Evolutionary conservation across 2,113 vertebrate species (phyloP).

Genomic region (Pyxicephalus adspersus): DNA sequence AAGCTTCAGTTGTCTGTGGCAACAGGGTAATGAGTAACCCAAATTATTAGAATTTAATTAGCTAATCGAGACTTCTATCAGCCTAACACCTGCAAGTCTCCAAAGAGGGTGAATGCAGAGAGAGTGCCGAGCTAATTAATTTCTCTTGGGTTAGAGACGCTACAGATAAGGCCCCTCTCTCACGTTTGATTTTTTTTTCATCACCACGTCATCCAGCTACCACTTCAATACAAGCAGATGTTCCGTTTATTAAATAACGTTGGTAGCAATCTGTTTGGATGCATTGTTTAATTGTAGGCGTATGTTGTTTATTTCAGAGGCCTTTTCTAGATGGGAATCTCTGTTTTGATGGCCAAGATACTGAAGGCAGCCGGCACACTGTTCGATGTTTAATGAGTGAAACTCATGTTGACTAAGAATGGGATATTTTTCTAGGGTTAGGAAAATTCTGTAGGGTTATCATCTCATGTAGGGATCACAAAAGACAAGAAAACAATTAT

Average conservation of each 20-base stretch:
- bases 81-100: constrained; percentile 41
- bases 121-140: constrained; percentile 43
- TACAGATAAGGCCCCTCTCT: constrained; percentile 37
- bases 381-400: neutral
- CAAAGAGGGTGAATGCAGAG: constrained; percentile 19
- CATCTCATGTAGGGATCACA: too few species aligned
- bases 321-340: constrained; percentile 11
- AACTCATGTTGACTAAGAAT: too few species aligned
- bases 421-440: too few species aligned
- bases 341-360: constrained; percentile 1
- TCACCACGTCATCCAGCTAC: constrained; percentile 24
- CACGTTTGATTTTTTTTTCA: neutral
- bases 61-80: constrained; percentile 43
- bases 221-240: constrained; percentile 35
- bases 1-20: constrained; percentile 46
- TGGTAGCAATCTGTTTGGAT: constrained; percentile 37
- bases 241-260: constrained; percentile 47
- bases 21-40: constrained; percentile 49
- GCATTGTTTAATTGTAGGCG: constrained; percentile 37
- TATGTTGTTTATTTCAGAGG: constrained; percentile 41
- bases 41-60: constrained; percentile 54
- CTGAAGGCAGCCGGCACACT: neutral
- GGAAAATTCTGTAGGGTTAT: too few species aligned
- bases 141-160: constrained; percentile 27
- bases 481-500: too few species aligned